Evolutionary conservation across 2,888 invertebrate genomes (phyloP), one percentile per base, ranked within the genome.

Genomic region (Drosophila borealis): DNA sequence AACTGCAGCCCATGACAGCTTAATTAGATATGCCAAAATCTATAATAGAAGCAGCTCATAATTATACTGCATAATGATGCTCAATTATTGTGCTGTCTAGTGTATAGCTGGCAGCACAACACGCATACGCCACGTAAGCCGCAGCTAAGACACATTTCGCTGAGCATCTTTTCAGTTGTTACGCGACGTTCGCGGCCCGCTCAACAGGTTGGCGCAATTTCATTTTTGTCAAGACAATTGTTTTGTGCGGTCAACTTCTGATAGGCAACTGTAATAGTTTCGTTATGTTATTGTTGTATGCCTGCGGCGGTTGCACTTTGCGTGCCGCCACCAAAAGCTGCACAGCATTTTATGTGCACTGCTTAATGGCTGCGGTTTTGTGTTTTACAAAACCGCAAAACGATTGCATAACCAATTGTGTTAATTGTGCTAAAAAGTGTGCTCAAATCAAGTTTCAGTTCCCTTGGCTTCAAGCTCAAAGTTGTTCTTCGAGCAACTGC

Each of bases 81-180:
- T 55, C 60, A 39, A 41, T 33, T 63, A 51, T 45, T 45, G 42
- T 69, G 80, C 54, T 80, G 62, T 37, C 67, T 48, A 82, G 80
- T 86, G 86, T 62, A 48, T 17, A 33, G 39, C 39, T 19, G 56
- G 29, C 34, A 55, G 34, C 9, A 56, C 48, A 76, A 42, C 80
- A 83, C 80, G 80, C 86, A 83, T 83, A 83, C 83, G 83, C 83
- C 74, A 56, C 63, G 69, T 86, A 25, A 34, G 36, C 33, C 86
- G 67, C 45, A 48, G 45, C 44, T 51, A 55, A 21, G 44, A 64
- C 41, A 45, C 34, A 69, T 49, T 66, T 17, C 11, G 53, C 48
- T 17, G 45, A 21, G 46, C 14, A 60, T 59, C 63, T 63, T 49
- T 51, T 70, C 77, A 83, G 86, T 80, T 82, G 67, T 74, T 64